phyloP scores from a whole-genome alignment of 2,113 vertebrate genomes.

The Phylloscopus trochilus region DNA sequence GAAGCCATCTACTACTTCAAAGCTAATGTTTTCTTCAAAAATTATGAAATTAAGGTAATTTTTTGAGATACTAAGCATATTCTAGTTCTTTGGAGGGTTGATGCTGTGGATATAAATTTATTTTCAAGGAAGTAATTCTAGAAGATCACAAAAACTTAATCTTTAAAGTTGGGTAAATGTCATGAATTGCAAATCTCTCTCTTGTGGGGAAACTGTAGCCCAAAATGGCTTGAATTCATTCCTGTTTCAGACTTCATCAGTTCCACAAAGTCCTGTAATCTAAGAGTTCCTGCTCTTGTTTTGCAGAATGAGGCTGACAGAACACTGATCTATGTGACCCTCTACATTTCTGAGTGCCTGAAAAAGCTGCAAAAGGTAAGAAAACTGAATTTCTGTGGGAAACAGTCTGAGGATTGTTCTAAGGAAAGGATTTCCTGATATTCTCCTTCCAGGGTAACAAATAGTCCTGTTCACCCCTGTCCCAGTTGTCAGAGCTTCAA shows the following conservation, averaged over 20 bases:
- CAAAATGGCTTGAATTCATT: neutral
- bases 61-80: neutral
- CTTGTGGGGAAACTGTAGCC: neutral
- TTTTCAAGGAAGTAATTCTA: neutral
- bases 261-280: neutral
- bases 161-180: neutral
- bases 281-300: neutral
- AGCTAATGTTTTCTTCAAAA: constrained; percentile 99
- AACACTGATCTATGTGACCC: constrained; percentile 94
- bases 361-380: constrained; percentile 97
- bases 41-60: constrained; percentile 98
- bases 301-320: constrained; percentile 95
- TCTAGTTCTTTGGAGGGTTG: neutral
- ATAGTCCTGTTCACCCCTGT: neutral
- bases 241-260: neutral
- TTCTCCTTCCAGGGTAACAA: neutral
- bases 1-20: constrained; percentile 99
- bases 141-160: neutral
- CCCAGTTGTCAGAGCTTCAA: neutral
- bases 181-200: neutral
- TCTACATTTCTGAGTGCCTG: constrained; percentile 98
- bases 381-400: neutral
- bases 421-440: neutral
- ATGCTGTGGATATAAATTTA: neutral
- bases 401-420: neutral